Evolutionary conservation across 2,113 vertebrate genomes (phyloP).

Genomic region (Callaeas wilsoni): DNA sequence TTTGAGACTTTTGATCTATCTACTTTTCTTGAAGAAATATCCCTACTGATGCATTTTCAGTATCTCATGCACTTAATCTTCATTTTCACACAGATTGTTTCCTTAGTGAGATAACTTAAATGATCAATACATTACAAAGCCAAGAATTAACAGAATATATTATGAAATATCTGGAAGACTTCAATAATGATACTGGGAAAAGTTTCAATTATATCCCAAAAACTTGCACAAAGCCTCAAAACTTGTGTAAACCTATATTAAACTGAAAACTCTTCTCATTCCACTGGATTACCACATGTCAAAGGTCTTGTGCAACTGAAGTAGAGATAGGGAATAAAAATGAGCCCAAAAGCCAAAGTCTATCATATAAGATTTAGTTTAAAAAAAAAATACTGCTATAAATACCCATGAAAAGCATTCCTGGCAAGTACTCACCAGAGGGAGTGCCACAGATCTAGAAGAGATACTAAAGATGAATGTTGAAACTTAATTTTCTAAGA

Average conservation of each 20-base stretch:
- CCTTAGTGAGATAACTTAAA: background rate
- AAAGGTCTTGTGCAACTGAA: slow-evolving; percentile 3
- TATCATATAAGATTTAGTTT: background rate
- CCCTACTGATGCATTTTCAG: background rate
- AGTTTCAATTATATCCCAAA: background rate
- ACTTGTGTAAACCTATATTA: background rate
- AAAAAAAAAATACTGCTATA: slow-evolving; percentile 24
- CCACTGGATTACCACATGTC: background rate
- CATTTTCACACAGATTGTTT: background rate
- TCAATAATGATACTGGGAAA: background rate
- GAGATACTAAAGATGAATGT: slow-evolving; percentile 36
- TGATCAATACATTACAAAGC: background rate
- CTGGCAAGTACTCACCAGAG: slow-evolving; percentile 18
- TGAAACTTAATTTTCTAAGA: slow-evolving; percentile 36
- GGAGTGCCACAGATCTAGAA: slow-evolving; percentile 34
- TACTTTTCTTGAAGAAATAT: background rate
- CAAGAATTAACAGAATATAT: background rate
- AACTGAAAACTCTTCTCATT: background rate
- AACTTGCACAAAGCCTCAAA: background rate
- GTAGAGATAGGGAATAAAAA: slow-evolving; percentile 40
- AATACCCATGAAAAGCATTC: slow-evolving; percentile 42
- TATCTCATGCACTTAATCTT: background rate
- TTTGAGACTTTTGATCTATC: background rate
- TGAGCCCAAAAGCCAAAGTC: slow-evolving; percentile 30
- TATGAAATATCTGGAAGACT: background rate